Conservation (phyloP, 2,797 vertebrate genomes). For the Podarcis lilfordi region DNA sequence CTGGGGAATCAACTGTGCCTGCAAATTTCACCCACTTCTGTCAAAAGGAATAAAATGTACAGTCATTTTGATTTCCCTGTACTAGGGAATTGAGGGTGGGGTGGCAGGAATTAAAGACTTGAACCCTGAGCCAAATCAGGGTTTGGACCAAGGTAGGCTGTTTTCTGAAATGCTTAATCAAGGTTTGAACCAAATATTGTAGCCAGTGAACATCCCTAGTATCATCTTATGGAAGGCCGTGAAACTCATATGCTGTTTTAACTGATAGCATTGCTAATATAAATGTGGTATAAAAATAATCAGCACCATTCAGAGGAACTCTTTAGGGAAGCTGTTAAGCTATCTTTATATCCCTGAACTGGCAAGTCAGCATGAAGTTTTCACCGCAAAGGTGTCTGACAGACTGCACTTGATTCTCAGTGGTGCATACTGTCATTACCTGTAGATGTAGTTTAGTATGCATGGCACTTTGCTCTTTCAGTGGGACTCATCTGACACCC, state of each 20-base stretch:
- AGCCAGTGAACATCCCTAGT: too few species aligned
- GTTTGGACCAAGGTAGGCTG: too few species aligned
- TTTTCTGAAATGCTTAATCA: too few species aligned
- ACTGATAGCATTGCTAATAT: constrained; percentile 1
- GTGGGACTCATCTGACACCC: not conserved
- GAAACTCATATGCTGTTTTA: not conserved
- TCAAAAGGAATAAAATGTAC: too few species aligned
- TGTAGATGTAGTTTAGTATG: constrained; percentile 6
- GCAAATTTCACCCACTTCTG: too few species aligned
- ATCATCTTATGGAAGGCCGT: too few species aligned
- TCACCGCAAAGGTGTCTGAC: not conserved
- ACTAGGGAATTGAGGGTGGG: too few species aligned
- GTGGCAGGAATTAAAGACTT: too few species aligned
- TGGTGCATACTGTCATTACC: constrained; percentile 8
- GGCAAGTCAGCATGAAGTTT: not conserved
- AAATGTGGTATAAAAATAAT: constrained; percentile 13
- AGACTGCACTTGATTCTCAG: constrained; percentile 2
- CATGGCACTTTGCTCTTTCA: constrained; percentile 1
- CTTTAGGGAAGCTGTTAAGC: constrained; percentile 1
- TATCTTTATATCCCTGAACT: constrained; percentile 4
- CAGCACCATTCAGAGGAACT: not conserved
- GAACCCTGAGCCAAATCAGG: too few species aligned
- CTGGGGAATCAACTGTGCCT: too few species aligned
- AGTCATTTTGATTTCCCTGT: too few species aligned
- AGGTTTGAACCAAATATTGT: too few species aligned